Base-by-base conservation (phyloP, 2,797 vertebrate species). In the Eidolon dupreanum region DNA sequence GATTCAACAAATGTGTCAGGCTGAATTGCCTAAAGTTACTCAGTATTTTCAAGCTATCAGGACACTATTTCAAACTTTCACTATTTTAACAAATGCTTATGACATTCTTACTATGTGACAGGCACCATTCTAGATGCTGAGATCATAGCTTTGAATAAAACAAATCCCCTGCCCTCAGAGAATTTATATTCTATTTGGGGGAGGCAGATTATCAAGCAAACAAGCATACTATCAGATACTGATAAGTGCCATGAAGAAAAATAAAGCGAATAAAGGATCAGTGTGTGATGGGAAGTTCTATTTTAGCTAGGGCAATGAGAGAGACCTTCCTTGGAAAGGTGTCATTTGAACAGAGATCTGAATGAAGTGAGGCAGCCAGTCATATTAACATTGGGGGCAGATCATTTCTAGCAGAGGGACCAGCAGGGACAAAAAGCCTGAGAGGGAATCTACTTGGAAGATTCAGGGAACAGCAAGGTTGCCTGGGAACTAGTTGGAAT, bases 171-270 rank as follows among this genome's bases (percentile, higher is more conserved):
- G 13, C 63, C 15, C 3, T 95, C 46, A 43, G 2, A 59, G 46
- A 93, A 22, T 17, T 94, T 85, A 8, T 7, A 36, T 61, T 73
- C 57, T 87, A 92, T 15, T n/a, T 97, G 43, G 55, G 26, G 11
- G 19, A 90, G n/a, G 43, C 17, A 65, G 78, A 84, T 31, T n/a
- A 68, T 19, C 51, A 43, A 90, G 26, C 61, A 92, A 96, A 24
- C 61, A 90, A 79, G 24, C 31, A 90, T 17, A 77, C 49, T 49
- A 55, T 46, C 77, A 73, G 28, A 41, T 55, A 85, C 15, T 61
- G 15, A 49, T 65, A 82, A 55, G 15, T 83, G 19, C 46, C 53
- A 53, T 79, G 71, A 97, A 93, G 59, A 88, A 96, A 94, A 96
- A 57, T 41, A 41, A 96, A 88, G 38, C n/a, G 51, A 77, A 53